These are phyloP conservation scores for Guaruba guarouba DNA, from an alignment of 2,113 vertebrate species.

Conservation along the genomic window DNA sequence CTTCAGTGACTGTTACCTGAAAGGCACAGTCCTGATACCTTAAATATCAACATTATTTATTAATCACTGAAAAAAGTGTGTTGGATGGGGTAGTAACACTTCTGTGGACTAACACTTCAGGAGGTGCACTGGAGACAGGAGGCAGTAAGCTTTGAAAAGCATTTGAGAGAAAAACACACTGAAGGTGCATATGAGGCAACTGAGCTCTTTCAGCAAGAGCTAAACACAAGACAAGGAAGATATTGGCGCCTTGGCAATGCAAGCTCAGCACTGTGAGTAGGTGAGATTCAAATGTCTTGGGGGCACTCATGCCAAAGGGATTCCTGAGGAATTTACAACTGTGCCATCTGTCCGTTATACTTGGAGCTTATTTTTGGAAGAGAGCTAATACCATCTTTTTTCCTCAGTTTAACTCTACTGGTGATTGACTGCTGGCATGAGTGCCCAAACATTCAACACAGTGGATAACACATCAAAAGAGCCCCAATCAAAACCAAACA, in stretches of 20 bases:
- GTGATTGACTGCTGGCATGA: neutral
- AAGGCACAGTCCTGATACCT: neutral
- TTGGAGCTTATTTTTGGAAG: neutral
- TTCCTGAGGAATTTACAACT: neutral
- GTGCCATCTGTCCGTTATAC: neutral
- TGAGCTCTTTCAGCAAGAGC: neutral
- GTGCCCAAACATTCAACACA: neutral
- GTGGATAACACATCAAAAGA: neutral
- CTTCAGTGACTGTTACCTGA: neutral
- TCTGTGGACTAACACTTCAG: neutral
- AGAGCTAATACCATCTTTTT: neutral
- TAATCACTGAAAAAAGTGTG: neutral
- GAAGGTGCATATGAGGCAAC: neutral
- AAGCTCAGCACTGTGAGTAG: neutral
- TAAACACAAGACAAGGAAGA: neutral
- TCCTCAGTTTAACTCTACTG: neutral
- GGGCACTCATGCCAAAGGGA: neutral
- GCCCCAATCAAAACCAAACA: neutral
- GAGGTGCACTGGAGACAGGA: neutral
- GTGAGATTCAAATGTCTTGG: neutral
- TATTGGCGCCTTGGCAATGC: neutral
- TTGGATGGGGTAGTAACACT: neutral
- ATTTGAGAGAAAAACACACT: neutral
- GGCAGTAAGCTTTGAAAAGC: neutral
- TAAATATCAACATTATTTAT: neutral